Evolutionary conservation across 2,888 invertebrate genomes (phyloP), one percentile per base, ranked within the genome.

Genomic region (Hipparchia semele): DNA sequence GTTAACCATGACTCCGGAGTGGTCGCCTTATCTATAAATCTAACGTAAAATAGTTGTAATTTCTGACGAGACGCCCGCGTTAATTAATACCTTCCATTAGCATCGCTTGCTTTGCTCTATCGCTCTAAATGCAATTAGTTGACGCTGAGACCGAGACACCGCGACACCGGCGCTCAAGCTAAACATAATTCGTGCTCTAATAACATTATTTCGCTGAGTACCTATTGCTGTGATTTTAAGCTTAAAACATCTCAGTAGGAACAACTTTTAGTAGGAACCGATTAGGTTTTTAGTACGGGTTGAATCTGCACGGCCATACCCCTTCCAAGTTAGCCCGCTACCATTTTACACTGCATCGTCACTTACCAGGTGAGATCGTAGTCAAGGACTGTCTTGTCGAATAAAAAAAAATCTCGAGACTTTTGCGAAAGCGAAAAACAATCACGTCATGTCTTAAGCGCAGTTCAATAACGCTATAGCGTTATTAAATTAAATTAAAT

Each of bases 51-150:
- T 88, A 89, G 87, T 87, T 81, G 59, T 61, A 85, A 88, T 89
- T 88, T 90, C 89, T 90, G 90, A 90, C 86, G 89, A 90, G 89
- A 89, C 85, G 87, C 86, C 85, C 82, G 87, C 86, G 88, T 90
- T 92, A 92, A 92, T 92, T 90, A 92, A 90, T 90, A 90, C 87
- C 89, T 88, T 91, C 92, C 91, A 92, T 92, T 92, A 92, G 90
- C 90, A 87, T 87, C 91, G 88, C 90, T 90, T 87, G 89, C 89
- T 82, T 84, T 86, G 86, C 88, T 90, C 89, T 87, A 89, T 89
- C 87, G 89, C 85, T 86, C 84, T 87, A 90, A 91, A 91, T 88
- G 90, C 90, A 92, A 91, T 92, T 91, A 92, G 88, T 87, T 87
- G 87, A 87, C 86, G 72, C 72, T 58, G 85, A 85, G 84, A 85